A percentile compares a stretch with the other conserved stretches of the same genome.
Conservation (phyloP, 2,797 vertebrate genomes). For the Artibeus jamaicensis region DNA sequence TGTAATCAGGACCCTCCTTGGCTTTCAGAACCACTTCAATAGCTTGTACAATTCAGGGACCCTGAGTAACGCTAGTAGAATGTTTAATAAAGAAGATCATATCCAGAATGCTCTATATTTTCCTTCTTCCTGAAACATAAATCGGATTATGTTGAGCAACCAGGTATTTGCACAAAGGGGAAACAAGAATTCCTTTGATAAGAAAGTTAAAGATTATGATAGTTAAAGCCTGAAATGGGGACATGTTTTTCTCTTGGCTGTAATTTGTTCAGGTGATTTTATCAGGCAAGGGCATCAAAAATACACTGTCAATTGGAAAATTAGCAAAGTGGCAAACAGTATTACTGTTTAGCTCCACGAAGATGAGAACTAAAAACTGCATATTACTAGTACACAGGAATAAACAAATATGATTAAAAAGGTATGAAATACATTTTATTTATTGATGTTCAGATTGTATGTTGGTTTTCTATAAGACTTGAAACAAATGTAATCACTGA, state of each 20-base stretch:
- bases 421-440: background rate
- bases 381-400: background rate
- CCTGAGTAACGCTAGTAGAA: background rate
- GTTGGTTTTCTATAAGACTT: background rate
- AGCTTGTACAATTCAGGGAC: constrained; percentile 18
- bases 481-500: background rate
- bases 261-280: background rate
- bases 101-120: background rate
- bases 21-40: constrained; percentile 11
- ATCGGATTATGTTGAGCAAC: constrained; percentile 11
- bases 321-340: background rate
- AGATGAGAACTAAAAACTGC: background rate
- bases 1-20: constrained; percentile 3
- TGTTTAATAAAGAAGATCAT: constrained; percentile 36
- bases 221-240: background rate
- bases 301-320: background rate
- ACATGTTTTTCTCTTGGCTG: background rate
- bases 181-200: background rate
- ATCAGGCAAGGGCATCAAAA: background rate
- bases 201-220: constrained; percentile 29
- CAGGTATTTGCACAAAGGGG: constrained; percentile 45
- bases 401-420: background rate
- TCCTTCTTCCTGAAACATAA: background rate
- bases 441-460: background rate
- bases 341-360: background rate